These are phyloP conservation scores for Oryctes rhinoceros DNA, from an alignment of 1,140 invertebrate genomes.

Conservation along the genomic window DNA sequence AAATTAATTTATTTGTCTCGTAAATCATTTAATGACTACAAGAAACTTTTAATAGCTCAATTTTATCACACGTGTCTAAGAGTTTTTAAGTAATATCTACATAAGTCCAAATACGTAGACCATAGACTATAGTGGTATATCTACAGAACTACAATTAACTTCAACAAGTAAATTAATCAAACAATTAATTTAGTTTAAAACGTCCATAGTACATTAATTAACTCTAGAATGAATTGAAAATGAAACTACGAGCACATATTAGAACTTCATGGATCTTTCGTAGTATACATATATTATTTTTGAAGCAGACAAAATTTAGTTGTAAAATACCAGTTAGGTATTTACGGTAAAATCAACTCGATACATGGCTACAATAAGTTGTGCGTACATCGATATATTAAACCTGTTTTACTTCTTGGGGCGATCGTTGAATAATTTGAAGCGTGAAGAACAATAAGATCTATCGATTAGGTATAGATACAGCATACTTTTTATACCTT, in stretches of 20 bases:
- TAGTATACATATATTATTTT: neutral
- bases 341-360: neutral
- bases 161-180: neutral
- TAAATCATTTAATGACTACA: too few species aligned
- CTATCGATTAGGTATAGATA: neutral
- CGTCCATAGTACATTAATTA: neutral
- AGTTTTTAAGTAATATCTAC: too few species aligned
- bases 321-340: neutral
- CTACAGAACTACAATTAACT: neutral
- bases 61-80: too few species aligned
- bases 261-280: neutral
- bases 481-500: neutral
- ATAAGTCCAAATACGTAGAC: too few species aligned
- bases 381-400: neutral
- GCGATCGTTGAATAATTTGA: too few species aligned
- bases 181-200: neutral
- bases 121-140: too few species aligned
- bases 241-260: neutral
- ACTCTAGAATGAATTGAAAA: neutral
- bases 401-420: slow-evolving; percentile 8
- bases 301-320: neutral
- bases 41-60: too few species aligned
- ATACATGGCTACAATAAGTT: neutral
- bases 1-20: too few species aligned
- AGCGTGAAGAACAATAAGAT: neutral